These are phyloP conservation scores for Brassicogethes aeneus DNA, from an alignment of 2,888 invertebrate genomes.

Conservation along the genomic window DNA sequence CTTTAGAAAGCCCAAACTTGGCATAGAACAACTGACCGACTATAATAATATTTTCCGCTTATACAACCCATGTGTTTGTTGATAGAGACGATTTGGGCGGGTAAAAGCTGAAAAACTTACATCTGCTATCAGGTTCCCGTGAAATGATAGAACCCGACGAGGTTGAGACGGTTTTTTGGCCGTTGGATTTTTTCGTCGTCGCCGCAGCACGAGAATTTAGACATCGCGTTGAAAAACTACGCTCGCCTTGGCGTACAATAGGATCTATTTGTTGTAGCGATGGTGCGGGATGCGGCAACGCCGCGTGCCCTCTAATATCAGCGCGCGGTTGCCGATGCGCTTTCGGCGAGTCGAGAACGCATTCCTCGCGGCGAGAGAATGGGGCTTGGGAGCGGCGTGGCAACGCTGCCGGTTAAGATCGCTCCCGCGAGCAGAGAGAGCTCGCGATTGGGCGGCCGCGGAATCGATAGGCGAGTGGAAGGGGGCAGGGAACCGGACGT, in stretches of 20 bases:
- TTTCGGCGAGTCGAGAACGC: slow-evolving; percentile 12
- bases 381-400: slow-evolving; percentile 25
- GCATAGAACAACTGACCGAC: slow-evolving; percentile 5
- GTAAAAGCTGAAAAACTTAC: background rate
- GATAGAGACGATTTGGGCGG: too few relatives aligned
- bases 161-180: slow-evolving; percentile 9
- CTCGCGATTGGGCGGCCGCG: slow-evolving; percentile 52
- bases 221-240: slow-evolving; percentile 22
- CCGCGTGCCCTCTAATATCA: slow-evolving; percentile 27
- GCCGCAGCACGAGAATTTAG: slow-evolving; percentile 22
- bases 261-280: slow-evolving; percentile 11
- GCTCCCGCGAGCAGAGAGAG: slow-evolving; percentile 43
- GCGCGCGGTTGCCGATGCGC: slow-evolving; percentile 19
- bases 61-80: too few relatives aligned
- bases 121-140: slow-evolving; percentile 22
- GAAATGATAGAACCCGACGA: slow-evolving; percentile 19
- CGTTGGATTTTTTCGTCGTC: background rate
- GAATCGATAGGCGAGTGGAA: slow-evolving; percentile 56
- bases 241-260: slow-evolving; percentile 14
- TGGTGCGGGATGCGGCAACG: slow-evolving; percentile 28
- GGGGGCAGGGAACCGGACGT: slow-evolving; percentile 47
- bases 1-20: slow-evolving; percentile 17
- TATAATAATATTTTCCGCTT: slow-evolving; percentile 4
- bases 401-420: slow-evolving; percentile 46
- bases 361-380: background rate